Evolutionary conservation across 2,113 vertebrate species (phyloP).

Genomic region (Pygoscelis antarcticus): DNA sequence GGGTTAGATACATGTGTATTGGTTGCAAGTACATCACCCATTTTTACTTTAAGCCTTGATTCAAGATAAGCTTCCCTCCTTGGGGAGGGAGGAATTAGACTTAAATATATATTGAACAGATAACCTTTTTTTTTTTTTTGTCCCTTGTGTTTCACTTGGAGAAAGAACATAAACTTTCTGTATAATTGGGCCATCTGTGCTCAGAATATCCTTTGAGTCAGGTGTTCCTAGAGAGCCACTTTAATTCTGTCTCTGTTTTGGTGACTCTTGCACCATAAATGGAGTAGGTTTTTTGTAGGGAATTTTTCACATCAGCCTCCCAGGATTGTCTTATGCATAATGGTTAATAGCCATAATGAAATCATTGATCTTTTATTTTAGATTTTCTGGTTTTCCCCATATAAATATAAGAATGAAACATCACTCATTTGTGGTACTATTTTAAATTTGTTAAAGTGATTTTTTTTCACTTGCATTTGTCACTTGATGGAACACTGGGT

Average conservation of each 20-base stretch:
- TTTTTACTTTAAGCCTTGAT: background rate
- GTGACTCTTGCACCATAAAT: background rate
- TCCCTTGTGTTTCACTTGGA: background rate
- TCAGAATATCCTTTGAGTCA: background rate
- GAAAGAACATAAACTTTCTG: background rate
- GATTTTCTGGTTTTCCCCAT: background rate
- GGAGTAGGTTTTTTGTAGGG: background rate
- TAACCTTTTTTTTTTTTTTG: background rate
- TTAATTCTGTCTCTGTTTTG: background rate
- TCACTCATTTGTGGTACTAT: background rate
- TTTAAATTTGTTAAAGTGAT: background rate
- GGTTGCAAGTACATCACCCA: background rate
- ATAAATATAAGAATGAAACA: background rate
- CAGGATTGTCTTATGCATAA: background rate
- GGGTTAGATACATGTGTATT: background rate
- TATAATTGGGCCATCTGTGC: background rate
- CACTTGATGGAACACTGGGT: background rate
- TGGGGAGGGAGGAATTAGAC: background rate
- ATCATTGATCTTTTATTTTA: background rate
- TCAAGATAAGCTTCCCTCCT: background rate
- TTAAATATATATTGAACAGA: background rate
- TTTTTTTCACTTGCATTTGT: background rate
- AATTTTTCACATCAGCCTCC: background rate
- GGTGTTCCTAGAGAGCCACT: background rate
- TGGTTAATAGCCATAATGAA: background rate